These are phyloP conservation scores for Myoxocephalus aenaeus DNA, from an alignment of 2,797 vertebrate species.

Conservation along the genomic window DNA sequence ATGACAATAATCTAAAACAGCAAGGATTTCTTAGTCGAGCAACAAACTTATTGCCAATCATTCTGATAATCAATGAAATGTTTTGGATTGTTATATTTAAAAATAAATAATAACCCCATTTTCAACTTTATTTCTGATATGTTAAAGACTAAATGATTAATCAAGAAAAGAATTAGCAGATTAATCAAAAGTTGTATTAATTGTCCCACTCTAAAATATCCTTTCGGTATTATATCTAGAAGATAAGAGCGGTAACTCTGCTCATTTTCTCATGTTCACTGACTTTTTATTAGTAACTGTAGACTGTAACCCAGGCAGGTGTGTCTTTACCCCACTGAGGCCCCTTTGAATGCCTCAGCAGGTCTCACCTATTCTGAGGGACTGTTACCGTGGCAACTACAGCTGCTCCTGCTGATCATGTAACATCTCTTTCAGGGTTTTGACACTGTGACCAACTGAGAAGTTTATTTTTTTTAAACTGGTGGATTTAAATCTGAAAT, in stretches of 20 bases:
- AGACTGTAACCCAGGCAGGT: background rate
- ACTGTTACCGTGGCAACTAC: constrained; percentile 38
- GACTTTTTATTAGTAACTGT: background rate
- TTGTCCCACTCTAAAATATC: background rate
- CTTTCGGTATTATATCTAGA: background rate
- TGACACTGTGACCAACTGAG: background rate
- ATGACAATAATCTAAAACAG: too few species aligned
- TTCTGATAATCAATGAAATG: background rate
- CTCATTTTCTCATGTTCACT: background rate
- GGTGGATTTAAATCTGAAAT: constrained; percentile 8
- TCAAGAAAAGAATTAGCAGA: background rate
- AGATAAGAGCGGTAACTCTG: background rate
- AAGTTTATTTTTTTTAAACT: constrained; percentile 15
- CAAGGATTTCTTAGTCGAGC: background rate
- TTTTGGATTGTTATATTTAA: background rate
- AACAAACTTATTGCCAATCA: background rate
- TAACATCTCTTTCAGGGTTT: constrained; percentile 11
- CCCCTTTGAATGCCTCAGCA: constrained; percentile 24
- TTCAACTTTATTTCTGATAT: background rate
- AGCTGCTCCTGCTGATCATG: constrained; percentile 2
- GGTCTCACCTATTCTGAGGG: constrained; percentile 23
- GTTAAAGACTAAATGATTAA: background rate
- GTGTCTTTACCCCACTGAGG: constrained; percentile 8
- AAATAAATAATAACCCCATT: background rate
- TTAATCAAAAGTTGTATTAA: background rate